Base-by-base conservation (phyloP, 2,797 vertebrate species). In the Toxotes lorentzi region DNA sequence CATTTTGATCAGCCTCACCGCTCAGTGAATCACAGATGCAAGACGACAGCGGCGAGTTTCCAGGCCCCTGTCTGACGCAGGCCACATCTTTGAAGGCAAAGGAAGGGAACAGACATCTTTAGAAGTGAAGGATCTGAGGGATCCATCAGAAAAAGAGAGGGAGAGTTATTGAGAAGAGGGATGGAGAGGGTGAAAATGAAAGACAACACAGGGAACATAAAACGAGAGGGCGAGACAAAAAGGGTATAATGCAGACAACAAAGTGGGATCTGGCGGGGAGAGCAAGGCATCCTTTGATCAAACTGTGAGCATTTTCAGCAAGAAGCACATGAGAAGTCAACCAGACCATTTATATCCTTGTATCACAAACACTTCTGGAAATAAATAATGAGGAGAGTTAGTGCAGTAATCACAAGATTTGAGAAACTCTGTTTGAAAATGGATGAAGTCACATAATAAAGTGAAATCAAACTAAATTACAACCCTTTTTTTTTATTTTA, bases 101-200 rank as follows among this genome's bases (percentile, higher is more conserved):
- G 76, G 79, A 72, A 54, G 67, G 62, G 75, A 88, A 86, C 76
- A 90, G 83, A 88, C 75, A 60, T 86, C 79, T 84, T 91, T 74
- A 88, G 85, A 89, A 78, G 79, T 73, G 51, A 63, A 68, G 53
- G 89, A 92, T 92, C 90, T 82, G 79, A 93, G 63, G 45, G 81
- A 81, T 64, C 16, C 48, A 70, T 71, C 60, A 73, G 53, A 77
- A 66, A 76, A 34, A 70, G 57, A 62, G 59, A 43, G 62, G 40
- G 48, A 24, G 69, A 38, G 64, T 30, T 47, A 60, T 9, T n/a
- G 66, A 76, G 64, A 48, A 41, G 58, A 72, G 24, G 19, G 30
- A 61, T 59, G 47, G 53, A 82, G 66, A 71, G 77, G 51, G 48
- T 38, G 38, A 73, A 74, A 75, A 84, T 85, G 56, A 90, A 87